phyloP scores from a whole-genome alignment of 2,797 vertebrate species.

The Podarcis lilfordi region DNA sequence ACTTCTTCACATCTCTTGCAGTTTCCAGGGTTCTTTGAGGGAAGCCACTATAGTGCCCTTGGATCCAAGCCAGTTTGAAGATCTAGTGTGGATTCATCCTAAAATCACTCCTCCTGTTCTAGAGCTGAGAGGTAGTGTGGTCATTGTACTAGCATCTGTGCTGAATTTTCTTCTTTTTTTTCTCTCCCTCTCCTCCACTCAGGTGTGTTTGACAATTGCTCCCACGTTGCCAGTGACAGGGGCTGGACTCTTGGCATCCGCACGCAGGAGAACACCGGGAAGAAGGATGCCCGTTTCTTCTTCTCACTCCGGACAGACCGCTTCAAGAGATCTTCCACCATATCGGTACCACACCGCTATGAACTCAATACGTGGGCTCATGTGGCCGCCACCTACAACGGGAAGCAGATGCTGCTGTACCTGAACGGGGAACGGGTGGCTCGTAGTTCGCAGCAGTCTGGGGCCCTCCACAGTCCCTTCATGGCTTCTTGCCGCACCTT shows the following conservation, averaged over 20 bases:
- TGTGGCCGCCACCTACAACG: conserved; percentile 88
- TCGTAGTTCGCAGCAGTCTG: conserved; percentile 82
- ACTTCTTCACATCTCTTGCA: neutral
- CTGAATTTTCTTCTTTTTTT: neutral
- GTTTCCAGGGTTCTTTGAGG: neutral
- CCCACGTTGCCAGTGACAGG: conserved; percentile 87
- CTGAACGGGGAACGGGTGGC: conserved; percentile 90
- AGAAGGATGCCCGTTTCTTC: conserved; percentile 90
- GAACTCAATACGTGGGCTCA: conserved; percentile 86
- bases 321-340: conserved; percentile 80
- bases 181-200: conserved; percentile 7
- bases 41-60: neutral
- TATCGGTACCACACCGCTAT: conserved; percentile 84
- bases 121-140: neutral
- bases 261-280: conserved; percentile 77
- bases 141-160: neutral
- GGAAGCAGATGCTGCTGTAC: conserved; percentile 87
- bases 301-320: conserved; percentile 93
- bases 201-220: conserved; percentile 98
- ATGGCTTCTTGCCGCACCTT: conserved; percentile 91
- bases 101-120: neutral
- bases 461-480: conserved; percentile 89
- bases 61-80: neutral
- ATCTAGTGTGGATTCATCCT: neutral
- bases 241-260: conserved; percentile 94